Conservation (phyloP, 2,797 vertebrate genomes). For the Xenentodon cancila region DNA sequence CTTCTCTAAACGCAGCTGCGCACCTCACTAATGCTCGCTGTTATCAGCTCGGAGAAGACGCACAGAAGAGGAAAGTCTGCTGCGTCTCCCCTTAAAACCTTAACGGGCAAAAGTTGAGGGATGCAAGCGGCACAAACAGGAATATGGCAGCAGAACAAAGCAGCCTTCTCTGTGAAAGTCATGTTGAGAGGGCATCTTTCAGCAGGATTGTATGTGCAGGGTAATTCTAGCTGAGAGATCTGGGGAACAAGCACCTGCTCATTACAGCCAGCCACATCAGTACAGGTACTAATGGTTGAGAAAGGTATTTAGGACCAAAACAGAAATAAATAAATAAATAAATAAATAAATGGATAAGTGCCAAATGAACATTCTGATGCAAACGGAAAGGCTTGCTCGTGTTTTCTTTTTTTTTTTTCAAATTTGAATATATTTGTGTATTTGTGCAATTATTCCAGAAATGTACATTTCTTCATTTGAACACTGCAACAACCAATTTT, state of each 20-base stretch:
- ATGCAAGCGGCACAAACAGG: conserved; percentile 26
- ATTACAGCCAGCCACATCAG: conserved; percentile 71
- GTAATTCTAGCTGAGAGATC: conserved; percentile 63
- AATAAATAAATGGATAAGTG: neutral
- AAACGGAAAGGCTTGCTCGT: too few species aligned
- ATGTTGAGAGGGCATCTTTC: conserved; percentile 53
- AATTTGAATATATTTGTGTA: too few species aligned
- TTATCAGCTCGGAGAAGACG: neutral
- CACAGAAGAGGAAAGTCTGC: conserved; percentile 5
- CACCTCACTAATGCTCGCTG: conserved; percentile 37
- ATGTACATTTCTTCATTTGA: too few species aligned
- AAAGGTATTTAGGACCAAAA: conserved; percentile 39
- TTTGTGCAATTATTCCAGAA: too few species aligned
- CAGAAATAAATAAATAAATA: neutral
- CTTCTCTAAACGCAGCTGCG: conserved; percentile 38
- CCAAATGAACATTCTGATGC: too few species aligned
- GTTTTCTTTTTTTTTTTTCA: too few species aligned
- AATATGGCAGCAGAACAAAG: conserved; percentile 42
- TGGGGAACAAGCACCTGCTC: conserved; percentile 64
- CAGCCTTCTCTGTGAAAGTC: conserved; percentile 37
- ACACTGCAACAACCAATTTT: too few species aligned
- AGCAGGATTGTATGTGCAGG: conserved; percentile 43
- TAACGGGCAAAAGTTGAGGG: conserved; percentile 21
- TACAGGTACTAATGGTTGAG: conserved; percentile 55
- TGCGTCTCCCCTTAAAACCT: conserved; percentile 31